Evolutionary conservation across 2,888 invertebrate species (phyloP).

Genomic region (Athalia rosae): DNA sequence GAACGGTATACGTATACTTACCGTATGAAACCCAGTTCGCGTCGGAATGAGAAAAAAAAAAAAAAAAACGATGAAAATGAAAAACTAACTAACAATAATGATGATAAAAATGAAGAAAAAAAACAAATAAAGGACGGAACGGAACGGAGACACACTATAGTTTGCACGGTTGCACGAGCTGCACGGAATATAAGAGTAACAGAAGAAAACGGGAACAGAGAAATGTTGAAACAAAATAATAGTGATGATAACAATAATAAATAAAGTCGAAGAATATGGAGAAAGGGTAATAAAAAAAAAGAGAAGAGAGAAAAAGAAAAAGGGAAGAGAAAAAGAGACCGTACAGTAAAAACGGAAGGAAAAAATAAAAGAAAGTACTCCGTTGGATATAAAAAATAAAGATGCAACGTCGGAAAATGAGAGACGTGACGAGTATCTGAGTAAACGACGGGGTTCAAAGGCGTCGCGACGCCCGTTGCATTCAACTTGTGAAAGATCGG

Average conservation of each 20-base stretch:
- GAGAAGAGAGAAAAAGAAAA: neutral
- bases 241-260: neutral
- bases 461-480: slow-evolving; percentile 7
- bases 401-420: slow-evolving; percentile 26
- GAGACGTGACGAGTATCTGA: slow-evolving; percentile 38
- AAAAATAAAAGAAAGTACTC: neutral
- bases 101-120: neutral
- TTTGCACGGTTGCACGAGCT: no score
- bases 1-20: no score
- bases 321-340: neutral
- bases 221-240: slow-evolving; percentile 8
- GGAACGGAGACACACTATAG: no score
- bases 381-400: slow-evolving; percentile 35
- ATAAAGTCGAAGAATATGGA: neutral
- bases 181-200: neutral
- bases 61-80: no score
- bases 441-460: slow-evolving; percentile 39
- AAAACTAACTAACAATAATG: no score
- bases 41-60: no score
- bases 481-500: neutral
- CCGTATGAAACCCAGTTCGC: no score
- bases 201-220: neutral
- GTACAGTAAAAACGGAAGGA: neutral
- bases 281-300: neutral
- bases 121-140: neutral